Percentiles rank a stretch among this genome's conserved stretches.
Conservation (phyloP, 2,888 invertebrate genomes). For the Drosophila tripunctata region DNA sequence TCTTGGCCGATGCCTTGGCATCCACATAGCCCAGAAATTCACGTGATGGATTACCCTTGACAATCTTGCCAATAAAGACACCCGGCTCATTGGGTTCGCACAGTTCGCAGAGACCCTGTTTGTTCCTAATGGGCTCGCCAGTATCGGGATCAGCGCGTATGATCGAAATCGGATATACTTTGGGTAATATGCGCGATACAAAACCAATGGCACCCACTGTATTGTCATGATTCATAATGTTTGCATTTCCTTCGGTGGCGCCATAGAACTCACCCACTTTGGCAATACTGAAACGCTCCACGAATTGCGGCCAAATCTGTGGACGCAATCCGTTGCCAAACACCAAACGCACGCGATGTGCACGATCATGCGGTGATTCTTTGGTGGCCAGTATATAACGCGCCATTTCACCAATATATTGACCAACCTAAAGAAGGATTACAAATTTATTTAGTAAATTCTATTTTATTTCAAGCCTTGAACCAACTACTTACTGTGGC, state of each 20-base stretch:
- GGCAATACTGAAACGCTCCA: constrained; percentile 92
- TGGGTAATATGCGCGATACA: constrained; percentile 93
- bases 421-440: constrained; percentile 88
- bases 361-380: constrained; percentile 87
- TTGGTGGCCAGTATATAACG: constrained; percentile 92
- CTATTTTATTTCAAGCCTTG: constrained; percentile 1
- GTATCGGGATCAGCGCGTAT: constrained; percentile 94
- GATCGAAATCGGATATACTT: constrained; percentile 96
- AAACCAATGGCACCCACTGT: constrained; percentile 97
- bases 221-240: constrained; percentile 96
- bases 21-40: constrained; percentile 98
- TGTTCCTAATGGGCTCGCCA: constrained; percentile 94
- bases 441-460: neutral
- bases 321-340: constrained; percentile 97
- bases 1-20: constrained; percentile 94
- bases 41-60: constrained; percentile 93
- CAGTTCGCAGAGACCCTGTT: constrained; percentile 91
- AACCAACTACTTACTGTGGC: constrained; percentile 97
- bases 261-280: constrained; percentile 97
- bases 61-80: constrained; percentile 97
- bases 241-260: constrained; percentile 98
- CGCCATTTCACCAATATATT: constrained; percentile 96
- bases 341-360: constrained; percentile 90
- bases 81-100: constrained; percentile 93
- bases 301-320: constrained; percentile 95